Base-by-base conservation (phyloP, 2,888 invertebrate genomes). In the Saturnia japonica region DNA sequence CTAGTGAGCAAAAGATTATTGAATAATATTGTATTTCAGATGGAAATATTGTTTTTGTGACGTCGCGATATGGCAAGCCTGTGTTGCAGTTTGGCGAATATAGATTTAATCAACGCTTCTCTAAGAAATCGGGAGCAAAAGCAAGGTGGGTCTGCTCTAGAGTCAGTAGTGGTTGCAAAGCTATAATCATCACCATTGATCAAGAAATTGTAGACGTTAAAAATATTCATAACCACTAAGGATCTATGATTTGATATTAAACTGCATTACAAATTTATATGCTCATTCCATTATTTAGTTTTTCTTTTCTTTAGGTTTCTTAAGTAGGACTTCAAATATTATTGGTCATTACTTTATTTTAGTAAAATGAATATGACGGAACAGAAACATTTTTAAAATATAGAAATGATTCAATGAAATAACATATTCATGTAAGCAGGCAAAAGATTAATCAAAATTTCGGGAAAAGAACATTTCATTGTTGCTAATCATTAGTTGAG, bases 91-190 rank as follows among this genome's bases (percentile, higher is more conserved):
- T 79, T n/a, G 75, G 74, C 0, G 68, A 70, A 1, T 71, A 77
- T 51, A 72, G 78, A 42, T 84, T 76, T 60, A 77, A 78, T 62
- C 76, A 75, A 43, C 69, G 77, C 25, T 73, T 76, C 42, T 70
- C 45, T 62, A 77, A 76, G 57, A 64, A 64, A 67, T 19, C n/a
- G 47, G 73, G 43, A 0, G 76, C 81, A 8, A 78, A 78, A 68
- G 75, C 77, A 2, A 75, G 84, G 0, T 88, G 88, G 87, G 74
- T 72, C 0, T 89, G 87, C 66, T 74, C 79, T 34, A 80, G 74
- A 75, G 70, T 73, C 34, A 54, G 62, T 1, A 43, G 64, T 0
- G 76, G 76, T 7, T 85, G 85, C 70, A 76, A 76, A 11, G 82
- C 84, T 9, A 67, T 76, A 8, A 70, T 86, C 45, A 70, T 75